Evolutionary conservation across 1,140 invertebrate genomes (phyloP), one percentile per base, ranked within the genome.

Genomic region (Drosophila sp.): DNA sequence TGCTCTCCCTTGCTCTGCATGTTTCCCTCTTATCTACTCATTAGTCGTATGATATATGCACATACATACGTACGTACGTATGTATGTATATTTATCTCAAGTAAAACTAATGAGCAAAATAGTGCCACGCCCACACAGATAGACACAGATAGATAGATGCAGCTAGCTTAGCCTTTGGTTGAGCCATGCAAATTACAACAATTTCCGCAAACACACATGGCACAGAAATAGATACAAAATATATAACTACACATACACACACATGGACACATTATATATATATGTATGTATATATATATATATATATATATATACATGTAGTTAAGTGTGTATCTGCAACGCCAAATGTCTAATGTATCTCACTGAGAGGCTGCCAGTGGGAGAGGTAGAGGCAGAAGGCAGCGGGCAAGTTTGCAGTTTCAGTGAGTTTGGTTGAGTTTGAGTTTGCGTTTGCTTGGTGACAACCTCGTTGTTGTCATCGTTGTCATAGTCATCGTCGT

Each of bases 191-290:
- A 86, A 82, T 86, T 87, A 86, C 83, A 85, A 84, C 66, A 79
- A 86, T 86, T 86, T 87, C 83, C 83, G 83, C 35, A 38, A 38
- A 79, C 54, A 70, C 47, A 79, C 44, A 70, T 41, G 67, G 67
- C 75, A 83, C 80, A 79, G 75, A 86, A 86, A 86, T 86, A 86
- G 83, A 86, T 86, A 74, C 75, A 71, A 84, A 86, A 85, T 80
- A 63, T 65, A 66, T 76, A 50, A 50, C 44, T 50, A 76, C 70
- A 60, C 47, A 60, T 44, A 70, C 23, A 23, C 33, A n/a, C 56
- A 23, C 55, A 23, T 57, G 33, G 29, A 29, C 33, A 67, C 11
- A 38, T 11, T 32, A 54, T 54, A 27, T 50, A 70, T 47, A 50
- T 50, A 17, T 17, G 4, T 30, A 41, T 41, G n/a, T n/a, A 10